These are phyloP conservation scores for Paramisgurnus dabryanus DNA, from an alignment of 2,113 vertebrate species.

Conservation along the genomic window DNA sequence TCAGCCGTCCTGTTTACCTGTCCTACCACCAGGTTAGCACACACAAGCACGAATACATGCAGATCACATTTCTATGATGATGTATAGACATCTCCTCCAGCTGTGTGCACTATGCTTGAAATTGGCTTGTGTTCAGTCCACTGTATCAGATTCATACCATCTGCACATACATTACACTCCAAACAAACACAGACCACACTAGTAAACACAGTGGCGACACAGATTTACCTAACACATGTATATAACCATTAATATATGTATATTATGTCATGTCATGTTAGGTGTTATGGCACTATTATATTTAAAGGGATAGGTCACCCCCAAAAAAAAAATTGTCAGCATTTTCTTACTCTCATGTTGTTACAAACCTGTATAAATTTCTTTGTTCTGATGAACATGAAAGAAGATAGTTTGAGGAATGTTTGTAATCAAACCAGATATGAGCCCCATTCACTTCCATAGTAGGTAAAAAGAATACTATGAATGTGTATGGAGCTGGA, in stretches of 20 bases:
- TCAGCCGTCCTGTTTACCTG: slow-evolving; percentile 90
- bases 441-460: no score
- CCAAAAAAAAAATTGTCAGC: no score
- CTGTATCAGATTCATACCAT: slow-evolving; percentile 25
- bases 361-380: no score
- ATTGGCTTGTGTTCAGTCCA: not conserved
- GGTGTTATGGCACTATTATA: no score
- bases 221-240: not conserved
- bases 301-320: no score
- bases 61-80: slow-evolving; percentile 20
- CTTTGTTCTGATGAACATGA: no score
- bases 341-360: no score
- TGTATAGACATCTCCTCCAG: slow-evolving; percentile 26
- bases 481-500: no score
- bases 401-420: no score
- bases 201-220: slow-evolving; percentile 15
- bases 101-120: slow-evolving; percentile 36
- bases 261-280: no score
- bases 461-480: no score
- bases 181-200: slow-evolving; percentile 22
- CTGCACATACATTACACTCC: slow-evolving; percentile 26
- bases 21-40: slow-evolving; percentile 88
- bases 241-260: not conserved
- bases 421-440: no score
- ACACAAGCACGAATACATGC: not conserved